Evolutionary conservation across 1,140 invertebrate genomes (phyloP).

Genomic region (Calephelis virginiensis): DNA sequence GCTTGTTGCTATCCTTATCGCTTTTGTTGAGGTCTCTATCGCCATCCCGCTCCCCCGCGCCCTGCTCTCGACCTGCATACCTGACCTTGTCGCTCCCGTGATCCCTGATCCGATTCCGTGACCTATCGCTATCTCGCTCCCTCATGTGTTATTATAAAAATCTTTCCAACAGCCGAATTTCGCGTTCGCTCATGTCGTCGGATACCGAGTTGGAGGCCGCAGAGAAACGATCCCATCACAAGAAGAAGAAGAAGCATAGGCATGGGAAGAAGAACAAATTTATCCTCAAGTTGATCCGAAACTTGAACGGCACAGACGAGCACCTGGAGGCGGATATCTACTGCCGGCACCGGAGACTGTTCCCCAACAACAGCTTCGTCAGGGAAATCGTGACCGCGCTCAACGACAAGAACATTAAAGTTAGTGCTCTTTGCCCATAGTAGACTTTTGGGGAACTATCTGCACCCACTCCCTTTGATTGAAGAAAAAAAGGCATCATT

Average conservation of each 20-base stretch:
- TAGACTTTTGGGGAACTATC: background rate
- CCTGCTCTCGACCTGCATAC: too few relatives aligned
- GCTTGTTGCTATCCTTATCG: too few relatives aligned
- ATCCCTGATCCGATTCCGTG: too few relatives aligned
- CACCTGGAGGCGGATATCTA: constrained; percentile 60
- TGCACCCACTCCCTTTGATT: too few relatives aligned
- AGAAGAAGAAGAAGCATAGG: constrained; percentile 31
- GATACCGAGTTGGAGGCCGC: constrained; percentile 23
- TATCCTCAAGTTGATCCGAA: constrained; percentile 44
- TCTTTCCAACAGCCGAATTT: constrained; percentile 39
- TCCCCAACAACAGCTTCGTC: constrained; percentile 63
- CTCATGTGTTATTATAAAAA: too few relatives aligned
- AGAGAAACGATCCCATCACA: constrained; percentile 21
- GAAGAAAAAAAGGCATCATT: too few relatives aligned
- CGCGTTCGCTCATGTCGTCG: constrained; percentile 52
- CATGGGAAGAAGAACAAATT: constrained; percentile 57
- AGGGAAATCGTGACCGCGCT: constrained; percentile 58
- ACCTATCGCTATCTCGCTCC: too few relatives aligned
- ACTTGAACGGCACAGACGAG: constrained; percentile 34
- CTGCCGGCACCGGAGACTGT: constrained; percentile 48
- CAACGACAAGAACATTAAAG: constrained; percentile 57
- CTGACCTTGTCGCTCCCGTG: too few relatives aligned
- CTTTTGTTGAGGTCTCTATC: too few relatives aligned
- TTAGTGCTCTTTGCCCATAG: constrained; percentile 17
- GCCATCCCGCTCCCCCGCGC: too few relatives aligned